Percentiles rank a stretch among this genome's conserved stretches.
phyloP scores from a whole-genome alignment of 2,888 invertebrate species.

The Mayetiola destructor region DNA sequence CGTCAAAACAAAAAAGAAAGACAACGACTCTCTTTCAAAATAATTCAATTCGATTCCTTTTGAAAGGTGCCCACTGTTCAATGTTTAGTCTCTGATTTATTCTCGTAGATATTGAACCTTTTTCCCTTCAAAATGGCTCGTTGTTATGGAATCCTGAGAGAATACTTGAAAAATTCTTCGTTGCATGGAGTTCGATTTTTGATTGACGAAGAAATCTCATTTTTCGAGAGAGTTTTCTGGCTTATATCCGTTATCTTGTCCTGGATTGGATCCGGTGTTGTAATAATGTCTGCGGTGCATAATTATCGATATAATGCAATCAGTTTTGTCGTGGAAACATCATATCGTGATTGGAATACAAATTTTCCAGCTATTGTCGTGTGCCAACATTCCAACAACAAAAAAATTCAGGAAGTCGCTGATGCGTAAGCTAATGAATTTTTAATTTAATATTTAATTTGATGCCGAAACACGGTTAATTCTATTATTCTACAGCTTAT shows the following conservation, averaged over 20 bases:
- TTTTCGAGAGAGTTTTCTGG: conserved; percentile 55
- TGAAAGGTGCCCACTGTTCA: too few species aligned
- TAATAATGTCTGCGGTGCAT: conserved; percentile 44
- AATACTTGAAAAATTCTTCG: conserved; percentile 49
- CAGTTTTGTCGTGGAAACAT: conserved; percentile 62
- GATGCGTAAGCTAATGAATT: conserved; percentile 38
- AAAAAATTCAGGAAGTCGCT: conserved; percentile 45
- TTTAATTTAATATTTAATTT: too few species aligned
- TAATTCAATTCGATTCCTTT: too few species aligned
- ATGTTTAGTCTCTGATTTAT: too few species aligned
- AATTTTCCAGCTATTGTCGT: conserved; percentile 57
- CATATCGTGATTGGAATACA: conserved; percentile 57
- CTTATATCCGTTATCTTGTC: conserved; percentile 44
- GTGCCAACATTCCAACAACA: conserved; percentile 51
- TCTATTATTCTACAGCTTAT: too few species aligned
- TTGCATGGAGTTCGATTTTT: conserved; percentile 58
- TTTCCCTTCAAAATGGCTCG: background rate
- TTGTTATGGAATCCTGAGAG: conserved; percentile 34
- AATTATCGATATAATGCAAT: conserved; percentile 53
- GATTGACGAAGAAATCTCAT: conserved; percentile 44
- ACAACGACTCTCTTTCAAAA: too few species aligned
- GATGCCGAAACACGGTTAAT: too few species aligned
- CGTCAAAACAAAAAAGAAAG: too few species aligned
- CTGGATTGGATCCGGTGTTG: conserved; percentile 51
- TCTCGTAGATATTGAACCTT: too few species aligned